These are phyloP conservation scores for Fistularia commersonii DNA, from an alignment of 2,797 vertebrate genomes.

Conservation along the genomic window DNA sequence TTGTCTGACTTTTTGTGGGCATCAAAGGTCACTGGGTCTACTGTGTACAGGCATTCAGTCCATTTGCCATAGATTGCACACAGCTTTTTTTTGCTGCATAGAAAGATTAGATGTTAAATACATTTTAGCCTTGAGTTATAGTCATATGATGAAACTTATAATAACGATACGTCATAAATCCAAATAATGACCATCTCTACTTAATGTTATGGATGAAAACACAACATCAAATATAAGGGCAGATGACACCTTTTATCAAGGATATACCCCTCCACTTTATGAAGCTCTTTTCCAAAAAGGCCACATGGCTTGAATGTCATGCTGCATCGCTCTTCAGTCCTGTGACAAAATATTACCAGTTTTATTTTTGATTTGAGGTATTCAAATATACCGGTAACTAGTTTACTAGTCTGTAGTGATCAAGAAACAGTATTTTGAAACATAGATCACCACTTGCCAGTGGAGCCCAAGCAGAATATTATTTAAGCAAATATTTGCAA, in stretches of 20 bases:
- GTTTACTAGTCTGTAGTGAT: no score
- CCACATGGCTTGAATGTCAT: constrained; percentile 94
- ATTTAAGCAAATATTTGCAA: no score
- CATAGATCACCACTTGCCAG: no score
- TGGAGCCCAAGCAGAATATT: constrained; percentile 11
- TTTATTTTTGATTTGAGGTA: constrained; percentile 30
- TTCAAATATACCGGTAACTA: no score
- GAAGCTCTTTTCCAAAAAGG: constrained; percentile 95
- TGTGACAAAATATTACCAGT: constrained; percentile 72
- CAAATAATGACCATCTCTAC: no score
- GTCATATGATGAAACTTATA: no score
- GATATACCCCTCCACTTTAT: constrained; percentile 98
- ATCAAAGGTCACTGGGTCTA: constrained; percentile 83
- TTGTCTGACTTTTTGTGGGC: constrained; percentile 89
- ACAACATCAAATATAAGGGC: neutral
- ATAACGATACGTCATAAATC: no score
- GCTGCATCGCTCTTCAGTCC: constrained; percentile 92
- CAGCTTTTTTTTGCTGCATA: constrained; percentile 90
- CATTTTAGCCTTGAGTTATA: no score
- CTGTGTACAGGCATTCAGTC: constrained; percentile 92
- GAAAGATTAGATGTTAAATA: constrained; percentile 1
- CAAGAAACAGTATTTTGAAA: no score
- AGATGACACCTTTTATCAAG: constrained; percentile 90
- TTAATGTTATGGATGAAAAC: neutral
- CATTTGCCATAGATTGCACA: constrained; percentile 95